Evolutionary conservation across 2,888 invertebrate species (phyloP), one percentile per base, ranked within the genome.

Genomic region (Pseudococcus viburni): DNA sequence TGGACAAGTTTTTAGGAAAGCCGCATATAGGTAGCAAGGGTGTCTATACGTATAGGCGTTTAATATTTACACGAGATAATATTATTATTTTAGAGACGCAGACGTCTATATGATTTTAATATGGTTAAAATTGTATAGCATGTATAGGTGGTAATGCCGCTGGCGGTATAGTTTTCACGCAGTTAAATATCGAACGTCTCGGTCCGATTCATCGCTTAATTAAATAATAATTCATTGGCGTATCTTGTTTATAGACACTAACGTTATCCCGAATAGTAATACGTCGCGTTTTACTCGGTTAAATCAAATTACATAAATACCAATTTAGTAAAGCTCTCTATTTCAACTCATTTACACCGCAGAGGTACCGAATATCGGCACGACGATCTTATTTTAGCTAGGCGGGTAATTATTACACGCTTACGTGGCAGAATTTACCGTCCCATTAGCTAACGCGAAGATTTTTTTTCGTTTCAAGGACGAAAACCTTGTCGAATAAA

Each of bases 261-360:
- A 64, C 68, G 68, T 68, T 26, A 68, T 68, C 19, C 68, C 68
- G 15, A 68, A 68, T 26, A 19, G 26, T 68, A 26, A 26, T 68
- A 68, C 68, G 68, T 68, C 68, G 22, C 26, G 22, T 15, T 68
- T 68, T 26, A 68, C 26, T 19, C 68, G 22, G 26, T 68, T 68
- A 68, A 68, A 68, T 26, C 68, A 68, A 68, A 68, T 68, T 68
- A 68, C 68, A 68, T 12, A 68, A 68, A 68, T 68, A 68, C 68
- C 68, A 68, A 68, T 68, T 26, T 68, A 26, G 68, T 11, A 12
- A 68, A 68, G 68, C 68, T 68, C 68, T 68, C 68, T 8, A 68
- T 68, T 68, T 68, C 68, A 68, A 68, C 68, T 68, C 68, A 26
- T 26, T 68, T 68, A 22, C 68, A 68, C 68, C 68, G 68, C 68